These are phyloP conservation scores for Eilema caniola DNA, from an alignment of 2,888 invertebrate genomes.

Conservation along the genomic window DNA sequence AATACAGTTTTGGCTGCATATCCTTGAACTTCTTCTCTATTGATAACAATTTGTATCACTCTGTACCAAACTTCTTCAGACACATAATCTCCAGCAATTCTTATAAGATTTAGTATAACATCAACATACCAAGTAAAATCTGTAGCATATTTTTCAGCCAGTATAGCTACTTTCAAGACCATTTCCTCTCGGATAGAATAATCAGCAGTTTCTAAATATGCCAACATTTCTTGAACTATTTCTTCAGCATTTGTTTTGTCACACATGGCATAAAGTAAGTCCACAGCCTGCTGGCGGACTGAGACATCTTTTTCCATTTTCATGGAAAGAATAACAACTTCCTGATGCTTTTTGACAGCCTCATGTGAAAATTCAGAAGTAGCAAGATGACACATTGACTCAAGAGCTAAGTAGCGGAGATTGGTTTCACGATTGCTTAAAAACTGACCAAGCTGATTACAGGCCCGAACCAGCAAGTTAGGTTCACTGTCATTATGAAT, in stretches of 20 bases:
- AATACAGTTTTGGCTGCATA: slow-evolving; percentile 99
- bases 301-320: slow-evolving; percentile 99
- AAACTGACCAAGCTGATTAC: slow-evolving; percentile 99
- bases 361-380: slow-evolving; percentile 99
- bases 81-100: slow-evolving; percentile 99
- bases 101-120: slow-evolving; percentile 98
- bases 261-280: slow-evolving; percentile 99
- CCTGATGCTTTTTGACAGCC: slow-evolving; percentile 99
- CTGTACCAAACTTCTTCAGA: slow-evolving; percentile 99
- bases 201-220: slow-evolving; percentile 99
- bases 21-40: slow-evolving; percentile 99
- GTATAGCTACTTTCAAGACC: slow-evolving; percentile 99
- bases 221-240: slow-evolving; percentile 99
- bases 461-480: slow-evolving; percentile 98
- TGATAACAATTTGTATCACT: slow-evolving; percentile 99
- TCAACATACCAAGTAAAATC: slow-evolving; percentile 99
- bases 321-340: slow-evolving; percentile 99
- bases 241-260: slow-evolving; percentile 99
- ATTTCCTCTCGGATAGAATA: slow-evolving; percentile 99
- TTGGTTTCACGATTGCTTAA: slow-evolving; percentile 99
- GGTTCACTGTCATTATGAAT: slow-evolving; percentile 99
- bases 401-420: slow-evolving; percentile 98
- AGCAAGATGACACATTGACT: slow-evolving; percentile 99
- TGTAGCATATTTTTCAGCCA: slow-evolving; percentile 99
- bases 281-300: slow-evolving; percentile 98